Base-by-base conservation (phyloP, 1,140 invertebrate species). In the Drosophila orosa region DNA sequence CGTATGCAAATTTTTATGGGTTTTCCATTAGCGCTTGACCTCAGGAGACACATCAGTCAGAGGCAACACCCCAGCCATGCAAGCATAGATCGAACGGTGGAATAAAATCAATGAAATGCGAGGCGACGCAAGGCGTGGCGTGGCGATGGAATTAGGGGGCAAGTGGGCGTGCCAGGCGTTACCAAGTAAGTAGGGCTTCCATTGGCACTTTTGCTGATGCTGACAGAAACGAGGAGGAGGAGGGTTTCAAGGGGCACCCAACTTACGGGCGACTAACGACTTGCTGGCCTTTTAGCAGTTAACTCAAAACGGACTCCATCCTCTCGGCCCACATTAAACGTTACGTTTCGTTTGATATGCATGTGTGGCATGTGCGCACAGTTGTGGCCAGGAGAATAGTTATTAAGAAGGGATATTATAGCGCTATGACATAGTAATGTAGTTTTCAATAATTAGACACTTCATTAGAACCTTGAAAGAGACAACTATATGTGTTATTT, bases 171-270 rank as follows among this genome's bases (percentile, higher is more conserved):
- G 76, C 58, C 57, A 31, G 27, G 15, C 22, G 48, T 74, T 66
- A 35, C 75, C 74, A 83, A 71, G 83, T 87, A 89, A 87, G 50
- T 87, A 87, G 79, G 83, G 83, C 83, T 87, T 84, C 80, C 67
- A 58, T 77, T 69, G 56, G 57, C 62, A 76, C 74, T 77, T 77
- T 68, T 75, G 73, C 73, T 44, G 71, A 75, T 74, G 72, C 69
- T 75, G 73, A 35, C 40, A 15, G 15, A 66, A 65, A 15, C 44
- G 19, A 25, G 24, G 25, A 19, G 19, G 13, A 7, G 7, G 15
- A 25, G 17, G 31, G 42, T 42, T 29, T 47, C 10, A 52, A 12
- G 22, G 37, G 44, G 27, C 45, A 56, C 37, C 45, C 57, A 52
- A 50, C 80, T 80, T 67, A 61, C 78, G 50, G 66, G 79, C 74